These are phyloP conservation scores for Stegophylla sp. DNA, from an alignment of 2,888 invertebrate species.

Conservation along the genomic window DNA sequence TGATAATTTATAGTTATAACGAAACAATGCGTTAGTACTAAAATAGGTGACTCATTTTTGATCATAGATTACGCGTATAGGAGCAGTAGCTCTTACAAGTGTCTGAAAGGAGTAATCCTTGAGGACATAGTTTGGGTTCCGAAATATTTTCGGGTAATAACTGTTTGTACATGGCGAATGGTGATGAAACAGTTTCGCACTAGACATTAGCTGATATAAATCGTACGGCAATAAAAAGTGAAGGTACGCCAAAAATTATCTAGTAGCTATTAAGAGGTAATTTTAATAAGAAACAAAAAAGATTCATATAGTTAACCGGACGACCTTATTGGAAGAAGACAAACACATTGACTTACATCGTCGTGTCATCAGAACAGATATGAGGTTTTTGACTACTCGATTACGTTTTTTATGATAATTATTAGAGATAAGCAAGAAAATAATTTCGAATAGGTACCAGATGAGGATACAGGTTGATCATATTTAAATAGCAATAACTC, in stretches of 20 bases:
- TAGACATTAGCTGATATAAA: background rate
- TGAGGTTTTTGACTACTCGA: background rate
- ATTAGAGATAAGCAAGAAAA: too few species aligned
- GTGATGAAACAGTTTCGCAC: constrained; percentile 3
- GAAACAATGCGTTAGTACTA: background rate
- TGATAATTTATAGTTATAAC: background rate
- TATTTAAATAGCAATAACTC: too few species aligned
- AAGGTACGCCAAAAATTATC: background rate
- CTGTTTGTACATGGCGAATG: background rate
- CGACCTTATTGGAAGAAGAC: background rate
- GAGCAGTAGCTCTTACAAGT: background rate
- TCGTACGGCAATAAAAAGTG: background rate
- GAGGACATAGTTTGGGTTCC: background rate
- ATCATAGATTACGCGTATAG: background rate
- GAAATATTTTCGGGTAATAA: constrained; percentile 18
- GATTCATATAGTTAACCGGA: background rate
- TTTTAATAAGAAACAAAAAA: background rate
- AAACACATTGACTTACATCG: background rate
- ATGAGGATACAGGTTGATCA: too few species aligned
- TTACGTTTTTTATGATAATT: too few species aligned
- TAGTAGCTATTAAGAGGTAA: background rate
- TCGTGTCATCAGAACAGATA: background rate
- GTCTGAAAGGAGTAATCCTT: constrained; percentile 16
- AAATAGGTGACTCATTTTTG: background rate
- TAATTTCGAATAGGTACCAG: too few species aligned